phyloP scores from a whole-genome alignment of 2,797 vertebrate species.

The Anomalospiza imberbis region DNA sequence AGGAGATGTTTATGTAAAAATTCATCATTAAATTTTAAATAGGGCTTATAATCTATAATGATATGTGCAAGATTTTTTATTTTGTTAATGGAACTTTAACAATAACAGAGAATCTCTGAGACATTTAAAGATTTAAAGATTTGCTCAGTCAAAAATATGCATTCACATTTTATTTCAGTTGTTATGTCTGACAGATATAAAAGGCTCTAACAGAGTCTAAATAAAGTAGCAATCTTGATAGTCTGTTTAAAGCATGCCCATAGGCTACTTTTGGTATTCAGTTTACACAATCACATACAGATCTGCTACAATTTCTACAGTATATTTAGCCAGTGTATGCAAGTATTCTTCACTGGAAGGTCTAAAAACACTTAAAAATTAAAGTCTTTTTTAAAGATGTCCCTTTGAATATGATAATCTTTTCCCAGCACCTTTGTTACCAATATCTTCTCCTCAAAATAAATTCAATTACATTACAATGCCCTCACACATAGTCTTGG shows the following conservation, averaged over 20 bases:
- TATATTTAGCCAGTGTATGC: background rate
- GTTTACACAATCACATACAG: background rate
- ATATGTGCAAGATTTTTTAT: background rate
- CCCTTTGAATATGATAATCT: background rate
- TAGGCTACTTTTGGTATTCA: background rate
- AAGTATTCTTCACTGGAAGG: background rate
- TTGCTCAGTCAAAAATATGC: background rate
- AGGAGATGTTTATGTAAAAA: background rate
- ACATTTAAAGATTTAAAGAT: background rate
- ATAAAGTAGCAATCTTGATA: background rate
- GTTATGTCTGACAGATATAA: background rate
- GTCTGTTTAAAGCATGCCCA: background rate
- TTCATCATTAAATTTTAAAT: background rate
- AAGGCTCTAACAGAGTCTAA: background rate
- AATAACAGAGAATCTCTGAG: background rate
- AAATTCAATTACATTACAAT: background rate
- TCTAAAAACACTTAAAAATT: background rate
- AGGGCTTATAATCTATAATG: background rate
- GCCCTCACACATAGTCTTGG: background rate
- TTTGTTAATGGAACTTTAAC: background rate
- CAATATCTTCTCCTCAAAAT: background rate
- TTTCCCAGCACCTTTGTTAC: background rate
- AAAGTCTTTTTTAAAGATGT: background rate
- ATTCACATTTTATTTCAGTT: background rate
- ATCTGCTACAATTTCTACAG: background rate